phyloP scores from a whole-genome alignment of 1,140 invertebrate genomes.

The Macrocentrus cingulum region DNA sequence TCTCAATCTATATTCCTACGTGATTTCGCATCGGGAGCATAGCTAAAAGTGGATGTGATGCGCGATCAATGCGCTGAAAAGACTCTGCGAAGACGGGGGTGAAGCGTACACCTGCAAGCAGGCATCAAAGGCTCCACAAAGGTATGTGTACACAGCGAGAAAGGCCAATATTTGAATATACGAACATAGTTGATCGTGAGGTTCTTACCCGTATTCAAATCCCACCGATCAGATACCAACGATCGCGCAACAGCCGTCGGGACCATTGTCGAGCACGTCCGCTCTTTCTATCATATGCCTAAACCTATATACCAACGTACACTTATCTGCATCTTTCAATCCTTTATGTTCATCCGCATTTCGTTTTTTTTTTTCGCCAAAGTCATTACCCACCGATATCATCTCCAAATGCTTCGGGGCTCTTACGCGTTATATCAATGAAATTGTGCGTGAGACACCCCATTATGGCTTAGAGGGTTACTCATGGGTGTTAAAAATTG shows the following conservation, averaged over 20 bases:
- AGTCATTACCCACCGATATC: too few species aligned
- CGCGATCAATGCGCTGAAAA: too few species aligned
- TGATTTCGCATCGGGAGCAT: too few species aligned
- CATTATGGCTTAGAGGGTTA: too few species aligned
- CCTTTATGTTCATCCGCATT: constrained; percentile 4
- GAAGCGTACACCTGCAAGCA: background rate
- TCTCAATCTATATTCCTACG: too few species aligned
- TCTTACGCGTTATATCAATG: too few species aligned
- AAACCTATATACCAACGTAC: background rate
- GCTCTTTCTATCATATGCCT: constrained; percentile 4
- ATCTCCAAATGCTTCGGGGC: too few species aligned
- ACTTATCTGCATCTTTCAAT: constrained; percentile 1
- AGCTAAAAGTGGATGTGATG: too few species aligned
- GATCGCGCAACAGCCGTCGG: constrained; percentile 32
- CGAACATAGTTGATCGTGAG: background rate
- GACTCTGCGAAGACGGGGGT: too few species aligned
- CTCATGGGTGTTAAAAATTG: too few species aligned
- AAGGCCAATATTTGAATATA: background rate
- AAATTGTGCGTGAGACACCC: too few species aligned
- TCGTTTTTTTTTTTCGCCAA: background rate
- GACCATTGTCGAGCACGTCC: constrained; percentile 36
- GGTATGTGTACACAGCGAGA: background rate
- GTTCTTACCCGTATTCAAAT: constrained; percentile 32
- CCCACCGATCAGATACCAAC: constrained; percentile 35
- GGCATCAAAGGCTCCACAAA: background rate